Evolutionary conservation across 1,140 invertebrate genomes (phyloP).

Genomic region (Agrilus planipennis): DNA sequence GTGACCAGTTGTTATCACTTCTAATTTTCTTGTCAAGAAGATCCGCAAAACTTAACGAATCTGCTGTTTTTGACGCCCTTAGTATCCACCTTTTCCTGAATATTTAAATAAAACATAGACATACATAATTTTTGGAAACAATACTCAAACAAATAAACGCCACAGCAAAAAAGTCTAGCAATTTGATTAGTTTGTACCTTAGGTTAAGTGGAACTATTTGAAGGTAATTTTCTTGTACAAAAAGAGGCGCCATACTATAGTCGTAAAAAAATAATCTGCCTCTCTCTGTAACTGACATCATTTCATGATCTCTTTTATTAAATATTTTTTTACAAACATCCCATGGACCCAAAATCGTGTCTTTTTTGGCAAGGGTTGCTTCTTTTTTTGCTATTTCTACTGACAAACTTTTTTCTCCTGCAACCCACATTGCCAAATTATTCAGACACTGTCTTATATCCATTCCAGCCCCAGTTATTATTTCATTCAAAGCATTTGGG

Average conservation of each 20-base stretch:
- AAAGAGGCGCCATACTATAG: conserved; percentile 88
- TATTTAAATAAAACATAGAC: background rate
- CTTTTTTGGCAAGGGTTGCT: conserved; percentile 55
- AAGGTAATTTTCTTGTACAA: conserved; percentile 97
- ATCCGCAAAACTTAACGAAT: conserved; percentile 78
- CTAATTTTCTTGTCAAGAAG: conserved; percentile 73
- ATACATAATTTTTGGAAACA: background rate
- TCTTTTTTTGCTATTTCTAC: conserved; percentile 39
- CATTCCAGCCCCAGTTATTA: conserved; percentile 81
- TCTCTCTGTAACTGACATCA: conserved; percentile 77
- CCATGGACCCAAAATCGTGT: conserved; percentile 85
- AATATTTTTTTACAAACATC: conserved; percentile 88
- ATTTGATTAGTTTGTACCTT: conserved; percentile 49
- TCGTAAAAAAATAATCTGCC: conserved; percentile 93
- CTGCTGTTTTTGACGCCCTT: conserved; percentile 64
- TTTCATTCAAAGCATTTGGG: conserved; percentile 60
- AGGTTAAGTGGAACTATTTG: conserved; percentile 53
- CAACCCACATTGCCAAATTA: conserved; percentile 68
- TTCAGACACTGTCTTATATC: conserved; percentile 91
- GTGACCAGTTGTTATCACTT: conserved; percentile 64
- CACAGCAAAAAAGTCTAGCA: background rate
- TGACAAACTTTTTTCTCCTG: conserved; percentile 41
- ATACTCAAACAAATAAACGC: background rate
- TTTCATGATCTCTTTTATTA: conserved; percentile 64
- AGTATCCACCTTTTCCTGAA: conserved; percentile 46